phyloP scores from a whole-genome alignment of 2,113 vertebrate species.

The Vombatus ursinus region DNA sequence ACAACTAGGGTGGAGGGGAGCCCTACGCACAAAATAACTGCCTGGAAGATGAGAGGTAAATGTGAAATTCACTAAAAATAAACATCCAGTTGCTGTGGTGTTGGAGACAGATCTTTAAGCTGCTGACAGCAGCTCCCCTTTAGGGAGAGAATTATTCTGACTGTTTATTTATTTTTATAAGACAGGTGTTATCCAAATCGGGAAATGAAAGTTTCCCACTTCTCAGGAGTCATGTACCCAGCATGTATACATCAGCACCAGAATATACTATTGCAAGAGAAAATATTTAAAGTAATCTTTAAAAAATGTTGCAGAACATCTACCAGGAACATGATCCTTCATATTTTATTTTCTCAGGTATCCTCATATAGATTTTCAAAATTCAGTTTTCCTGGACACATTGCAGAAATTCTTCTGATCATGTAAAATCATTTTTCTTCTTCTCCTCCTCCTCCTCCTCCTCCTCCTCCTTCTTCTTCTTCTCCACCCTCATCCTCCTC shows the following conservation, averaged over 20 bases:
- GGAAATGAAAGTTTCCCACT: slow-evolving; percentile 29
- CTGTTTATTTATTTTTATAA: slow-evolving; percentile 64
- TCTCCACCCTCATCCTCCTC: too few relatives aligned
- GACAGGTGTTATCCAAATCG: not conserved
- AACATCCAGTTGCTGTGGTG: not conserved
- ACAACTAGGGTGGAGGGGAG: not conserved
- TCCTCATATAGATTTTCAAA: not conserved
- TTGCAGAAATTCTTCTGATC: not conserved
- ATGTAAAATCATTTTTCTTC: not conserved
- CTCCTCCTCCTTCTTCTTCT: too few relatives aligned
- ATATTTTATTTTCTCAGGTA: not conserved
- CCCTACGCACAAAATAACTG: not conserved
- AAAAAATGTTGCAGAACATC: not conserved
- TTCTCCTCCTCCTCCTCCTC: too few relatives aligned
- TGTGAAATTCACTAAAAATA: slow-evolving; percentile 54
- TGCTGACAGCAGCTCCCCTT: slow-evolving; percentile 12
- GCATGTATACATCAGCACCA: not conserved
- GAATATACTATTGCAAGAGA: not conserved
- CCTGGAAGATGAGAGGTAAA: not conserved
- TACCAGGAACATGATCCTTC: not conserved
- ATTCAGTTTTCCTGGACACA: not conserved
- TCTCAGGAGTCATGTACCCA: slow-evolving; percentile 1
- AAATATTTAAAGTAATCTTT: slow-evolving; percentile 12
- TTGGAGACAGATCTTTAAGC: not conserved
- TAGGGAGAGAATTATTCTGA: not conserved